Evolutionary conservation across 1,140 invertebrate genomes (phyloP), one percentile per base, ranked within the genome.

Genomic region (Formica selysi): DNA sequence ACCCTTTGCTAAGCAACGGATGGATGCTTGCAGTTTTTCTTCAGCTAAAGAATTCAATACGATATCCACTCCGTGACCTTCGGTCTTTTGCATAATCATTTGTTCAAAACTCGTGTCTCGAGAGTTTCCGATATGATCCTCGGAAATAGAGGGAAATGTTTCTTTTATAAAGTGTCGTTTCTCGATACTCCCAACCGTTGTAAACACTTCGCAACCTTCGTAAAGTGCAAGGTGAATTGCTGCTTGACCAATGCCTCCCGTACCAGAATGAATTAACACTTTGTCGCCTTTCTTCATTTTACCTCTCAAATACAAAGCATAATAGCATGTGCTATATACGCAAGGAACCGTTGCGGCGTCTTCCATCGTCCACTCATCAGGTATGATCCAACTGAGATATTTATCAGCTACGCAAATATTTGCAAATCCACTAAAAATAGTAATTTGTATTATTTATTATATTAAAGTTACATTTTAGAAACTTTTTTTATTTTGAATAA

Each of bases 271-370:
- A 86, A 98, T 97, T 8, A 98, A 93, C n/a, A 98, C 89, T 57
- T 93, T 96, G 67, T 97, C 96, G 1, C 96, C 96, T 87, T 95
- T 95, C 76, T 95, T 95, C 85, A 97, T 96, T 67, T 95, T 94
- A 41, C 96, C 95, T 74, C 87, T 93, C 0, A 93, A 51, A 64
- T 96, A 95, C 84, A 99, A 96, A 19, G 98, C 97, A 93, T 98
- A 98, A 87, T 98, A 98, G 3, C 97, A 98, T 0, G 98, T 99
- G 65, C 96, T 96, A 92, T 99, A 99, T 8, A 97, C 97, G 1
- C 97, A 97, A 2, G 98, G 98, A 0, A 99, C 96, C 0, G 98
- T 98, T 0, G 98, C 97, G 2, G 98, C 98, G 64, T 99, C 97
- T 92, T 98, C 97, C 32, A 99, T 94, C 4, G 96, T 96, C 98